Base-by-base conservation (phyloP, 2,113 vertebrate species). In the Mohoua ochrocephala region DNA sequence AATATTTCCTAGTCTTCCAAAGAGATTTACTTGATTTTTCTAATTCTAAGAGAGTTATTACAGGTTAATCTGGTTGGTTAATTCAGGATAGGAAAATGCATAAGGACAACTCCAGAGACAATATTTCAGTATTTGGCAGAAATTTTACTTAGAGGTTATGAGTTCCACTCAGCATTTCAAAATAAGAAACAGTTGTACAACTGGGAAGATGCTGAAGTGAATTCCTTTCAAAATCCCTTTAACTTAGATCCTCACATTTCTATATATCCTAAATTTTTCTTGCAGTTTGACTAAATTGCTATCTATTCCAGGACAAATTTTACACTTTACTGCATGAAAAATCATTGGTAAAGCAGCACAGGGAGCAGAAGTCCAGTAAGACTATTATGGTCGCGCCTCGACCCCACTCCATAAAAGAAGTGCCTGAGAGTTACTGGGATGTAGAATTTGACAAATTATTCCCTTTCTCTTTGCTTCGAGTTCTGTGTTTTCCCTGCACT, bases 41-140 rank as follows among this genome's bases (percentile, higher is more conserved):
- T 39, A 21, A 31, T 71, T 68, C 23, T 41, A 53, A 20, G 5
- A 44, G 7, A 50, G 7, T 42, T 61, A 1, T 61, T 79, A 21
- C 8, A 39, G 0, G 3, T 63, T 87, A 13, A 7, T 6, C 5
- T 69, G 1, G 1, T 7, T 33, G 14, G 12, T 52, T 31, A 76
- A 41, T 74, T 79, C 42, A 41, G 14, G 24, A 69, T 26, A 41
- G 7, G 3, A 76, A 68, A 80, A 63, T 20, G 7, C 20, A 37
- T 65, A 68, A 65, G 4, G 7, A 33, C 19, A 64, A 50, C 17
- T 69, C 50, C 15, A 30, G 33, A 63, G 31, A 50, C 3, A 57
- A 35, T 23, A 54, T 68, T 69, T 77, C 4, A 37, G 6, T 45
- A 52, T 69, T 57, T 54, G 24, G 4, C 23, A 69, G 53, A 73